Conservation (phyloP, 1,140 invertebrate genomes). For the Portunus trituberculatus region DNA sequence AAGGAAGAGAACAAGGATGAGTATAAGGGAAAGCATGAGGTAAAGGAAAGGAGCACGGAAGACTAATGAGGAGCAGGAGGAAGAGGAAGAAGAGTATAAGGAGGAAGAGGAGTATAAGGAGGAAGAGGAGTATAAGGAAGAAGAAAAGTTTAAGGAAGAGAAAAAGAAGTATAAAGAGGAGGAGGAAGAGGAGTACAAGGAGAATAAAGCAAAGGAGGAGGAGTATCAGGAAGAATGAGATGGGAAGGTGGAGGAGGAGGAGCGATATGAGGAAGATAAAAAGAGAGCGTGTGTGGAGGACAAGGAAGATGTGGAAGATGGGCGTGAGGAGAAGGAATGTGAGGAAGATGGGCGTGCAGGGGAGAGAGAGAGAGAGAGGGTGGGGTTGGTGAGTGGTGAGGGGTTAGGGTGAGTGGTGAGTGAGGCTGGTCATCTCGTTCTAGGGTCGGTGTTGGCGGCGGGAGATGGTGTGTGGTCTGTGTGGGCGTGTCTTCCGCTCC, state of each 20-base stretch:
- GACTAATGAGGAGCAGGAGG: background rate
- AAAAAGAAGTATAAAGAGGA: no score
- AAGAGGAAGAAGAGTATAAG: no score
- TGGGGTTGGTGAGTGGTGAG: background rate
- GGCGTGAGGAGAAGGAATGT: background rate
- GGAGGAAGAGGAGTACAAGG: no score
- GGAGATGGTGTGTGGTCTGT: slow-evolving; percentile 80
- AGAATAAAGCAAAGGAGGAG: no score
- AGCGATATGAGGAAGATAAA: background rate
- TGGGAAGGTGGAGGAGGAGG: no score
- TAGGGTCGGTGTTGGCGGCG: slow-evolving; percentile 58
- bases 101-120: no score
- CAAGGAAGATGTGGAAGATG: no score
- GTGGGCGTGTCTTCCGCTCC: slow-evolving; percentile 78
- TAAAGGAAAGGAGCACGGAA: background rate
- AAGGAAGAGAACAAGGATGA: background rate
- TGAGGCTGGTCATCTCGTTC: slow-evolving; percentile 60
- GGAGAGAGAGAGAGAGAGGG: background rate
- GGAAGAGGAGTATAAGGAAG: no score
- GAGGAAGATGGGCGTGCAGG: no score
- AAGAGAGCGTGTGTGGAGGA: no score
- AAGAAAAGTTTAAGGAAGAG: no score
- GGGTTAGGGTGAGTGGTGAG: background rate
- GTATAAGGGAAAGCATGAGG: background rate
- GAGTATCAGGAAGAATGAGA: no score